These are phyloP conservation scores for Thamnophis sirtalis DNA, from an alignment of 2,113 vertebrate species.

Conservation along the genomic window DNA sequence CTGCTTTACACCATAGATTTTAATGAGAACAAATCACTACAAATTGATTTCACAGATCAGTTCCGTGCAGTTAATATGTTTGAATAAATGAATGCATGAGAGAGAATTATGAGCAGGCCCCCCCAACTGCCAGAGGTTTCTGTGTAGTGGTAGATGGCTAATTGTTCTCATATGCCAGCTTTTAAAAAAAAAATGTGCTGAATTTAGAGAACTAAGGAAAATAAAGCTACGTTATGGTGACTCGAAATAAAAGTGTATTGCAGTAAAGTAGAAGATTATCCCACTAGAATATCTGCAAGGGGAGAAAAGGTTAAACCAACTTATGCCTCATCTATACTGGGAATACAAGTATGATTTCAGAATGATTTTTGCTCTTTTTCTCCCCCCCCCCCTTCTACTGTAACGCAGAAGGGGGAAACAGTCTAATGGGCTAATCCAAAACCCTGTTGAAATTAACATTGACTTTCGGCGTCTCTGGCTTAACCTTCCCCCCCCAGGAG, in stretches of 20 bases:
- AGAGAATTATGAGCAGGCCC: not conserved
- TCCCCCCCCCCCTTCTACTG: rapidly evolving
- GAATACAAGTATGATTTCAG: not conserved
- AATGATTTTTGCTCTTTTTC: rapidly evolving
- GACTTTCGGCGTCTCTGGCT: slow-evolving; percentile 13
- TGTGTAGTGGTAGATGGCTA: not conserved
- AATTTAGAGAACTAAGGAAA: not conserved
- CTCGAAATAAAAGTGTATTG: not conserved
- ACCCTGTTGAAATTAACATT: slow-evolving; percentile 36
- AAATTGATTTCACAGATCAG: not conserved
- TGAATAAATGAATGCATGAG: not conserved
- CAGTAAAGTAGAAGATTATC: not conserved
- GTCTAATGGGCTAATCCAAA: not conserved
- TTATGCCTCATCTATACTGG: not conserved
- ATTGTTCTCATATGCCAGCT: not conserved
- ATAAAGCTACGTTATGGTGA: not conserved
- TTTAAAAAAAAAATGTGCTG: not conserved
- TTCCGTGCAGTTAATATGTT: not conserved
- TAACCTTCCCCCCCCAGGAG: slow-evolving; percentile 21
- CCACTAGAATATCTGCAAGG: not conserved
- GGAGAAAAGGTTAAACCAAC: not conserved
- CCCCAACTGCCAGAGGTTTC: not conserved
- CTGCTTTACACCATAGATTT: not conserved
- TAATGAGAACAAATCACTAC: not conserved
- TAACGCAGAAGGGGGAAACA: rapidly evolving